These are phyloP conservation scores for Camelus dromedarius DNA, from an alignment of 2,113 vertebrate genomes.

Conservation along the genomic window DNA sequence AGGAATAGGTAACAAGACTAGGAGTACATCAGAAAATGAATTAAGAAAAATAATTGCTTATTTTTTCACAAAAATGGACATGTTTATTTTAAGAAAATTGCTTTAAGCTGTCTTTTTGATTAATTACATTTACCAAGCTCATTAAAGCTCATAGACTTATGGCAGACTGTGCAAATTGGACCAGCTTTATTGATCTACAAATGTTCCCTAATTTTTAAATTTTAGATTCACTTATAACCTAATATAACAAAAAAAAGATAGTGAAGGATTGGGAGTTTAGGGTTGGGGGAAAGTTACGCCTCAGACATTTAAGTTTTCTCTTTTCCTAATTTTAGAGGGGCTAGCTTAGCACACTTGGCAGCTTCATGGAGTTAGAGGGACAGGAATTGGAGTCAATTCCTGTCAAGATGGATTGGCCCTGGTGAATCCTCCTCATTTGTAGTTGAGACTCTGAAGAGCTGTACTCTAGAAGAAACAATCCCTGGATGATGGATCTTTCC, in stretches of 20 bases:
- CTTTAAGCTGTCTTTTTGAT: neutral
- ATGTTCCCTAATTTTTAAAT: neutral
- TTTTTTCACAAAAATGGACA: neutral
- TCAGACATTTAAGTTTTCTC: neutral
- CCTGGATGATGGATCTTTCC: neutral
- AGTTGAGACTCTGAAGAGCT: neutral
- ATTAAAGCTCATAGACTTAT: neutral
- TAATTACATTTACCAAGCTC: conserved; percentile 41
- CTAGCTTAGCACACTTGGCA: neutral
- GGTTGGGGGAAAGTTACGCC: neutral
- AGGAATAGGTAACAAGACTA: conserved; percentile 15
- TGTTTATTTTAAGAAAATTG: conserved; percentile 44
- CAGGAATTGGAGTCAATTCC: neutral
- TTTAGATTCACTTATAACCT: neutral
- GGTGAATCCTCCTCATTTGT: neutral
- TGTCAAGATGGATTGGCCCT: neutral
- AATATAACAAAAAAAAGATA: neutral
- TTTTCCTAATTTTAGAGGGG: neutral
- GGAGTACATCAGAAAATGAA: conserved; percentile 4
- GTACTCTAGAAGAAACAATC: neutral
- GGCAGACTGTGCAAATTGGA: neutral
- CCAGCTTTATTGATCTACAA: neutral
- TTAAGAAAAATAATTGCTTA: conserved; percentile 31
- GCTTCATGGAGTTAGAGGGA: neutral
- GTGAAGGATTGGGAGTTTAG: neutral